Evolutionary conservation across 2,113 vertebrate species (phyloP).

Genomic region (Origma solitaria): DNA sequence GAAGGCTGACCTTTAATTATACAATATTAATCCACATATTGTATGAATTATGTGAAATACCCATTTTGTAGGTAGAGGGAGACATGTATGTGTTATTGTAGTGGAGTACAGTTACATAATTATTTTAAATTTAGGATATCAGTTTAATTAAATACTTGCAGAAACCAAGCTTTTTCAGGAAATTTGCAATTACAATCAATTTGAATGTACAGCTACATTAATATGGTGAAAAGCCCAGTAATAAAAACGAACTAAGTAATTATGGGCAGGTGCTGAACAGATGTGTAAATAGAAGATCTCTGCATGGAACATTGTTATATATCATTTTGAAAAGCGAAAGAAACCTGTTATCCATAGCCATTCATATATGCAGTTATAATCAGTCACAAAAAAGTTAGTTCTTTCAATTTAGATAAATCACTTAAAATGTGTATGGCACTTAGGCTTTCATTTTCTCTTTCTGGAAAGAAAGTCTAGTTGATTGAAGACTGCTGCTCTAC

Average conservation of each 20-base stretch:
- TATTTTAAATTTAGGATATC: slow-evolving; percentile 78
- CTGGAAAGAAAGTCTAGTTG: slow-evolving; percentile 47
- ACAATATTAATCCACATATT: slow-evolving; percentile 65
- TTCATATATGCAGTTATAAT: slow-evolving; percentile 12
- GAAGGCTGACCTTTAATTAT: slow-evolving; percentile 58
- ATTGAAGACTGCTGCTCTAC: slow-evolving; percentile 62
- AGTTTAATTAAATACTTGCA: slow-evolving; percentile 78
- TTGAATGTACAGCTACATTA: slow-evolving; percentile 72
- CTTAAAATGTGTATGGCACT: slow-evolving; percentile 43
- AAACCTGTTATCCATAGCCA: slow-evolving; percentile 42
- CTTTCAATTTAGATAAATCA: slow-evolving; percentile 60
- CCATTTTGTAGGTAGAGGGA: slow-evolving; percentile 66
- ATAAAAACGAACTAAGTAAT: slow-evolving; percentile 68
- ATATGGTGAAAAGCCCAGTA: slow-evolving; percentile 70
- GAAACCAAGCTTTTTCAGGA: slow-evolving; percentile 75
- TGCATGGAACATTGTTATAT: slow-evolving; percentile 46
- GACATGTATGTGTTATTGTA: slow-evolving; percentile 65
- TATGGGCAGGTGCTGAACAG: slow-evolving; percentile 65
- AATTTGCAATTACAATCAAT: slow-evolving; percentile 82
- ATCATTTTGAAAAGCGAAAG: slow-evolving; percentile 22
- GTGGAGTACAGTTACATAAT: slow-evolving; percentile 77
- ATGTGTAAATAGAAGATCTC: slow-evolving; percentile 61
- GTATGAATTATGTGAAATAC: slow-evolving; percentile 56
- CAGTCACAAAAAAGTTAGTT: slow-evolving; percentile 46
- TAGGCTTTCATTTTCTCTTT: slow-evolving; percentile 56